Conservation (phyloP, 1,140 invertebrate species). For the Drosophila sproati region DNA sequence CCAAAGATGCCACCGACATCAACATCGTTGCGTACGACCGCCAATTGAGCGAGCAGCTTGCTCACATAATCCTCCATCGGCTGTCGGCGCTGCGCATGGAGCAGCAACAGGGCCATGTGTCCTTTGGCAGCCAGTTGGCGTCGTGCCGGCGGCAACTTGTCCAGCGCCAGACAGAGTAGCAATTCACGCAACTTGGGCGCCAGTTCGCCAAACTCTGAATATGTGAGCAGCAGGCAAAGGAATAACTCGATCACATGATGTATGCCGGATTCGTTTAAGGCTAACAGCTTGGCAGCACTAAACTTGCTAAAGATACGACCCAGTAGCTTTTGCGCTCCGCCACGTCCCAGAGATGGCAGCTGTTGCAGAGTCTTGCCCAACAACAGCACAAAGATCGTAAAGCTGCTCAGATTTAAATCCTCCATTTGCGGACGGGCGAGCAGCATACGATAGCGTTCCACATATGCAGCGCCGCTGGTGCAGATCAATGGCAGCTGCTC, state of each 20-base stretch:
- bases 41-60: conserved; percentile 70
- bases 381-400: conserved; percentile 67
- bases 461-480: conserved; percentile 63
- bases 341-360: conserved; percentile 22
- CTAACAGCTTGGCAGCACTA: conserved; percentile 73
- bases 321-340: conserved; percentile 65
- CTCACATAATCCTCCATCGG: conserved; percentile 65
- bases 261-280: conserved; percentile 78
- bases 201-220: conserved; percentile 60
- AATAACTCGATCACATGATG: conserved; percentile 83
- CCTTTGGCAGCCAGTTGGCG: conserved; percentile 72
- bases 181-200: conserved; percentile 67
- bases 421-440: conserved; percentile 45
- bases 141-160: conserved; percentile 64
- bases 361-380: conserved; percentile 65
- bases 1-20: conserved; percentile 61
- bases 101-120: conserved; percentile 73
- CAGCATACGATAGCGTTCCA: conserved; percentile 67
- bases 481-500: conserved; percentile 62
- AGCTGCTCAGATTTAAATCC: conserved; percentile 77
- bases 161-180: conserved; percentile 67
- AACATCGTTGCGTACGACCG: conserved; percentile 61
- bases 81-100: conserved; percentile 62
- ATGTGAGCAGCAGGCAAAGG: conserved; percentile 61
- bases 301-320: conserved; percentile 84